Evolutionary conservation across 2,797 vertebrate genomes (phyloP).

Genomic region (Anguilla megastoma): DNA sequence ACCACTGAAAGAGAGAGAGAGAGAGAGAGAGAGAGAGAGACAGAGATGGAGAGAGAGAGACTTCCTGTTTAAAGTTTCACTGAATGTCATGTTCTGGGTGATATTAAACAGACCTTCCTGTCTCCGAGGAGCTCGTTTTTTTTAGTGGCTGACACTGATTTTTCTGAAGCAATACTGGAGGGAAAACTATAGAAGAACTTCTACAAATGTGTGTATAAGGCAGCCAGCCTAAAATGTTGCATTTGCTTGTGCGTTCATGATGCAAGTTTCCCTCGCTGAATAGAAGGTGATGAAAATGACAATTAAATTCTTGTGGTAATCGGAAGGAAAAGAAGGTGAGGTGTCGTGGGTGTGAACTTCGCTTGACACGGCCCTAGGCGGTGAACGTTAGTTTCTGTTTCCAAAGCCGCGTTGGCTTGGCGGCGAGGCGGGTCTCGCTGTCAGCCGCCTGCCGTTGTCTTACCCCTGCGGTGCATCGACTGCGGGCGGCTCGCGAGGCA

Average conservation of each 20-base stretch:
- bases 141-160: not conserved
- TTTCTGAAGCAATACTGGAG: not conserved
- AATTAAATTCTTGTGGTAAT: not conserved
- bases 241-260: not conserved
- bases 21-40: not conserved
- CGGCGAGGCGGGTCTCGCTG: not conserved
- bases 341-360: not conserved
- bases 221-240: not conserved
- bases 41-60: constrained; percentile 25
- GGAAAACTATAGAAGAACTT: not conserved
- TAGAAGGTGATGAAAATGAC: not conserved
- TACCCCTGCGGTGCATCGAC: not conserved
- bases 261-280: not conserved
- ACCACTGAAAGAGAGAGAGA: not conserved
- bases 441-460: not conserved
- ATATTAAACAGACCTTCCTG: constrained; percentile 45
- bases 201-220: not conserved
- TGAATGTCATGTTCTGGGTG: constrained; percentile 46
- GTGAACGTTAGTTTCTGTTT: not conserved
- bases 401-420: not conserved
- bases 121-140: constrained; percentile 21
- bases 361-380: not conserved
- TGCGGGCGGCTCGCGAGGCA: not conserved
- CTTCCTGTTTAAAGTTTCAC: constrained; percentile 60
- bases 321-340: not conserved